Evolutionary conservation across 2,888 invertebrate genomes (phyloP).

Genomic region (Hypena proboscidalis): DNA sequence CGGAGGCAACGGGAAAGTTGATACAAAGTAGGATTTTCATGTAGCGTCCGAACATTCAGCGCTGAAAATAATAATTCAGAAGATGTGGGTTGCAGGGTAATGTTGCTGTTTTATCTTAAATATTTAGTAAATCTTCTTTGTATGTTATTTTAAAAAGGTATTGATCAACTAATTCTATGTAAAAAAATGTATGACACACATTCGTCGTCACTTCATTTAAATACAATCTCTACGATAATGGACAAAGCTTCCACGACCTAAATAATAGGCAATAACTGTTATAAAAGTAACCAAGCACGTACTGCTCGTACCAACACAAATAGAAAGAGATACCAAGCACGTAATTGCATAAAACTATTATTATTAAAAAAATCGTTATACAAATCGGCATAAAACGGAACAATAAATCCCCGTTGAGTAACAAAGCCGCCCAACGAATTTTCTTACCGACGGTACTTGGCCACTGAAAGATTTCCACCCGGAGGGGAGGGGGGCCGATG

Average conservation of each 20-base stretch:
- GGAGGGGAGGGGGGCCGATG: constrained; percentile 61
- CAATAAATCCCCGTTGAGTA: constrained; percentile 25
- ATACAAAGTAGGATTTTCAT: constrained; percentile 80
- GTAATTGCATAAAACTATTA: constrained; percentile 18
- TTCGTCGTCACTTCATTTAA: no score
- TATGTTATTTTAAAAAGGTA: no score
- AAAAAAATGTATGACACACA: no score
- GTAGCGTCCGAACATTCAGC: constrained; percentile 62
- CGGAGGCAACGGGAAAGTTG: constrained; percentile 78
- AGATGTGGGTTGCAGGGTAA: no score
- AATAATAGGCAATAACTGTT: not conserved
- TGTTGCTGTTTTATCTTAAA: no score
- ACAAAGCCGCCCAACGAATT: constrained; percentile 53
- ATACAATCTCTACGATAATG: no score
- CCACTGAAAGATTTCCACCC: constrained; percentile 78
- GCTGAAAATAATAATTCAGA: constrained; percentile 32
- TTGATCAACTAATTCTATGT: no score
- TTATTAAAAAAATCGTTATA: constrained; percentile 32
- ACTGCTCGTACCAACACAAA: constrained; percentile 21
- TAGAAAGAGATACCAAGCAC: constrained; percentile 32
- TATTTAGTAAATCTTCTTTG: no score
- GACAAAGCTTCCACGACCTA: not conserved
- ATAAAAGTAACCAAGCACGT: constrained; percentile 18
- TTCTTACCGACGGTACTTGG: constrained; percentile 75
- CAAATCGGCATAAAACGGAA: constrained; percentile 25